Evolutionary conservation across 2,113 vertebrate species (phyloP).

Genomic region (Poicephalus meyeri): DNA sequence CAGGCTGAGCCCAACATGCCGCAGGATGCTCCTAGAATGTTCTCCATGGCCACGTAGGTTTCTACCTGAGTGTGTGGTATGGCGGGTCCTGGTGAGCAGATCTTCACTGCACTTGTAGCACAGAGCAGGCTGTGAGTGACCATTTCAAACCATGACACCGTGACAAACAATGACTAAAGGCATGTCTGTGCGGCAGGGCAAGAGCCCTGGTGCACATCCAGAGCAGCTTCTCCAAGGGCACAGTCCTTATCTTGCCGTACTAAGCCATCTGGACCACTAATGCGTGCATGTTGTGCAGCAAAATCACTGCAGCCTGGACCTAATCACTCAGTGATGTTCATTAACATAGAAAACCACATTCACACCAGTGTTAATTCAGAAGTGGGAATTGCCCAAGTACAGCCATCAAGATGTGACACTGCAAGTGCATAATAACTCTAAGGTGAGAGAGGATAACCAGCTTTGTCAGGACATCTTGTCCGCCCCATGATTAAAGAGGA

Average conservation of each 20-base stretch:
- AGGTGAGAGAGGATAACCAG: background rate
- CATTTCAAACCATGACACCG: background rate
- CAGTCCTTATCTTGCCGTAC: background rate
- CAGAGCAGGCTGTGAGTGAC: background rate
- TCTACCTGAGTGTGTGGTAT: background rate
- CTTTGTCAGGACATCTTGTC: constrained; percentile 15
- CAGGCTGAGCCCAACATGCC: background rate
- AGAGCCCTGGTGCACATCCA: background rate
- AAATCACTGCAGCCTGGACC: background rate
- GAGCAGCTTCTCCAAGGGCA: background rate
- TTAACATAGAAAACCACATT: background rate
- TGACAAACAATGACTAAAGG: background rate
- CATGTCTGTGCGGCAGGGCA: background rate
- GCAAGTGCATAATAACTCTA: background rate
- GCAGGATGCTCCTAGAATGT: background rate
- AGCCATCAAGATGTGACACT: background rate
- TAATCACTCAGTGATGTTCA: background rate
- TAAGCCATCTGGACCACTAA: background rate
- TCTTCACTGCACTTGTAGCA: background rate
- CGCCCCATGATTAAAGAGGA: constrained; percentile 33
- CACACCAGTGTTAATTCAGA: background rate
- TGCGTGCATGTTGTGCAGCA: background rate
- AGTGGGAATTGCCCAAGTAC: background rate
- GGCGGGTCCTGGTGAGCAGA: background rate
- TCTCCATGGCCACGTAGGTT: background rate